Evolutionary conservation across 2,113 vertebrate species (phyloP).

Genomic region (Lepus timidus): DNA sequence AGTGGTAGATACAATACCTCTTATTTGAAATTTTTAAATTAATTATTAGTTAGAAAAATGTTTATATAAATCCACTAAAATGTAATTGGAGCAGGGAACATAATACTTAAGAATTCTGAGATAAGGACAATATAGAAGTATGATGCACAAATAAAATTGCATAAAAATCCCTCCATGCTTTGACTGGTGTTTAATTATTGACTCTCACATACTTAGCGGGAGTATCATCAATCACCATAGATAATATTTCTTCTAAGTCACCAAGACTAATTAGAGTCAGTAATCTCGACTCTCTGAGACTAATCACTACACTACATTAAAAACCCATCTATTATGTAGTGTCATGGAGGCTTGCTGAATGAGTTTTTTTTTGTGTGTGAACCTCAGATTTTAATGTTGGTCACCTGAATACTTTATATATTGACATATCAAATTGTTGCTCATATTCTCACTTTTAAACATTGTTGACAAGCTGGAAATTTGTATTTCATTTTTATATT

Average conservation of each 20-base stretch:
- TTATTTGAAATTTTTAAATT: background rate
- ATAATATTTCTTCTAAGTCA: conserved; percentile 76
- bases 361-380: conserved; percentile 57
- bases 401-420: conserved; percentile 27
- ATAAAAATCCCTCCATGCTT: background rate
- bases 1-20: background rate
- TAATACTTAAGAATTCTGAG: background rate
- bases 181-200: conserved; percentile 70
- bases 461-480: background rate
- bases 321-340: conserved; percentile 73
- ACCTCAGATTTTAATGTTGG: conserved; percentile 56
- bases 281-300: conserved; percentile 66
- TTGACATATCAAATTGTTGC: background rate
- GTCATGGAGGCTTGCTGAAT: conserved; percentile 46
- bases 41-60: background rate
- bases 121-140: background rate
- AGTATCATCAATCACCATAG: conserved; percentile 74
- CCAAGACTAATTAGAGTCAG: conserved; percentile 76
- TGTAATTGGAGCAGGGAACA: background rate
- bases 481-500: background rate
- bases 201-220: conserved; percentile 57
- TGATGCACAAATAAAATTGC: background rate
- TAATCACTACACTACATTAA: conserved; percentile 74
- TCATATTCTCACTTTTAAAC: background rate
- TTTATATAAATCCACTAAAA: background rate